Evolutionary conservation across 2,113 vertebrate genomes (phyloP), one percentile per base, ranked within the genome.

Genomic region (Rhinichthys klamathensis): DNA sequence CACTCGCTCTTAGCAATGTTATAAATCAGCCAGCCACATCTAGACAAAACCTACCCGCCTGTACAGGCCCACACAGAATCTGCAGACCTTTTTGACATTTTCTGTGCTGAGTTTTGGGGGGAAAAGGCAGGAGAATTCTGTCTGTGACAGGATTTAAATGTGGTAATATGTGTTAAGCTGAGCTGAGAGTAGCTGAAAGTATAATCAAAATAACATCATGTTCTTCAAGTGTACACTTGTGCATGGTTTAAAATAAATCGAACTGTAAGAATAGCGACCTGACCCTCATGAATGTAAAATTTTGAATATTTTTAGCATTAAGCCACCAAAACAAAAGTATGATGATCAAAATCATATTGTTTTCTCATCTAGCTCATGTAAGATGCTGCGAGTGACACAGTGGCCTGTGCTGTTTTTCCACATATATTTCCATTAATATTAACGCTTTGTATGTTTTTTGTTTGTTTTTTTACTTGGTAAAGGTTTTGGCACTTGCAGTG

Each of bases 41-140:
- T 74, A 75, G 23, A 80, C 56, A 80, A 80, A 80, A 27, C 56
- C 35, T 63, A 16, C 58, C 15, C 8, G 58, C 7, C 58, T 41
- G 15, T n/a, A 78, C 3, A 38, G 13, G 54, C 76, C 54, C 51
- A 79, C 16, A 77, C 8, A 21, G 9, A 32, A 35, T 75, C 65
- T 69, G 7, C 16, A 35, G 65, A 32, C 73, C 2, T 46, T 30
- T 30, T 54, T 32, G 0, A 7, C 2, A 8, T 30, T 13, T 30
- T 61, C 58, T 63, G n/a, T 25, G 23, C 58, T 25, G 58, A 25
- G 49, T 3, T 27, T 51, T 30, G 0, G 6, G 12, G 73, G 44
- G 6, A n/a, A 51, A 75, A 75, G 2, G 23, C 23, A n/a, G 32
- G 8, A 9, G 9, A 41, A 41, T 41, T 41, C 41, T 70, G 3